These are phyloP conservation scores for Mormyrops boulengeri DNA, from an alignment of 2,797 vertebrate species.

Conservation along the genomic window DNA sequence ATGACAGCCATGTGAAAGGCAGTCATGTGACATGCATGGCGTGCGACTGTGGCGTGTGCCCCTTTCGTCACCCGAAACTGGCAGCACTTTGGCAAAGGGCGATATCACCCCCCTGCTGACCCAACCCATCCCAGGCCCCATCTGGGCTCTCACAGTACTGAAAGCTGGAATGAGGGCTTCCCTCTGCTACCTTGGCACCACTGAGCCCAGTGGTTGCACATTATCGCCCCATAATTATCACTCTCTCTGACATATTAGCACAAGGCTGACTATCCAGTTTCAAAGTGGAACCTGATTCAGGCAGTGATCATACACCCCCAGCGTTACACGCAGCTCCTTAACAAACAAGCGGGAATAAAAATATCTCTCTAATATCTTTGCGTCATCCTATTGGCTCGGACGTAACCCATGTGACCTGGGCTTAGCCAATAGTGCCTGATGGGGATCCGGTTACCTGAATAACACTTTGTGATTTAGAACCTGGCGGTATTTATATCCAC, in stretches of 20 bases:
- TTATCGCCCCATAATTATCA: conserved; percentile 67
- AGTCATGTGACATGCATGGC: conserved; percentile 7
- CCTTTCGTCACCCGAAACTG: conserved; percentile 35
- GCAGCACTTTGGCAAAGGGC: conserved; percentile 17
- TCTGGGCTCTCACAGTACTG: conserved; percentile 23
- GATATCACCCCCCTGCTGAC: background rate
- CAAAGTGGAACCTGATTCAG: conserved; percentile 39
- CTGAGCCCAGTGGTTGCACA: conserved; percentile 56
- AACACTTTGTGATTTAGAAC: conserved; percentile 54
- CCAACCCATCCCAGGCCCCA: conserved; percentile 19
- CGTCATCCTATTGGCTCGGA: conserved; percentile 46
- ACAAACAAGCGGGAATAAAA: conserved; percentile 61
- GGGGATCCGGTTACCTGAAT: conserved; percentile 64
- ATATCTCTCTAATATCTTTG: conserved; percentile 44
- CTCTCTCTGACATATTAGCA: conserved; percentile 65
- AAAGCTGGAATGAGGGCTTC: conserved; percentile 31
- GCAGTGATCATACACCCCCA: conserved; percentile 30
- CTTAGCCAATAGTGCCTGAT: conserved; percentile 52
- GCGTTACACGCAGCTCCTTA: conserved; percentile 52
- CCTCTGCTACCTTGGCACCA: conserved; percentile 36
- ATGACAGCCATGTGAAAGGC: background rate
- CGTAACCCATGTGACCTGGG: conserved; percentile 51
- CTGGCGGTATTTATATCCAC: conserved; percentile 67
- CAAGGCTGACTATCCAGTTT: conserved; percentile 56
- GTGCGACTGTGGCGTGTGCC: conserved; percentile 16